Conservation (phyloP, 2,797 vertebrate genomes). For the Rhinatrema bivittatum region DNA sequence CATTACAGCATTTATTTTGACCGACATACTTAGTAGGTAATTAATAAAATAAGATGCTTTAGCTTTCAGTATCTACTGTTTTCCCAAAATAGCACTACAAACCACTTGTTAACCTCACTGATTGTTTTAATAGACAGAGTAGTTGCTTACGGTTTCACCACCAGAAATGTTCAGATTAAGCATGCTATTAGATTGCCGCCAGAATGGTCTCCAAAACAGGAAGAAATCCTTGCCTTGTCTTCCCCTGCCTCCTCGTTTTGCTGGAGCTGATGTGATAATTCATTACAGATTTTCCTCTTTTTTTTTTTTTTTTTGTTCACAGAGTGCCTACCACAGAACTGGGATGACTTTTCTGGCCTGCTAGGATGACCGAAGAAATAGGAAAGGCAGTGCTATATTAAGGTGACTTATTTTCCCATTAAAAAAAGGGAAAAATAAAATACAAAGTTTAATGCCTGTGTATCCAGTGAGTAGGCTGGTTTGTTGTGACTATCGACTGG, state of each 20-base stretch:
- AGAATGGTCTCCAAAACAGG: constrained; percentile 53
- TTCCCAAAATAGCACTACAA: constrained; percentile 54
- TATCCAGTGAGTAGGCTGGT: constrained; percentile 42
- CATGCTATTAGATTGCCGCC: constrained; percentile 47
- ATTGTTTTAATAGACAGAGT: constrained; percentile 54
- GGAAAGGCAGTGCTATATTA: constrained; percentile 35
- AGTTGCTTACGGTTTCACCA: constrained; percentile 46
- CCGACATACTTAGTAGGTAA: constrained; percentile 31
- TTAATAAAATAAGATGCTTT: constrained; percentile 43
- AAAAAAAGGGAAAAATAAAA: constrained; percentile 17
- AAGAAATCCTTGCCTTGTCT: constrained; percentile 52
- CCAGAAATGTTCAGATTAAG: constrained; percentile 60
- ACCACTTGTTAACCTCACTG: constrained; percentile 71
- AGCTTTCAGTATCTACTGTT: constrained; percentile 40
- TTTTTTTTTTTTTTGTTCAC: constrained; percentile 52
- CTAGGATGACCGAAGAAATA: constrained; percentile 51
- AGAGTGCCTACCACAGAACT: constrained; percentile 79
- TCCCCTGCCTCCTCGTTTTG: constrained; percentile 41
- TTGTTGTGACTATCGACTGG: constrained; percentile 54
- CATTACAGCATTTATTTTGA: constrained; percentile 25
- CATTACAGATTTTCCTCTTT: constrained; percentile 59
- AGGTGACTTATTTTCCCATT: constrained; percentile 41
- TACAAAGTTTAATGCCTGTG: constrained; percentile 8
- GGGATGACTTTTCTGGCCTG: constrained; percentile 89
- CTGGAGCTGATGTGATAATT: constrained; percentile 61